Evolutionary conservation across 2,113 vertebrate genomes (phyloP), one percentile per base, ranked within the genome.

Genomic region (Ailurus styani): DNA sequence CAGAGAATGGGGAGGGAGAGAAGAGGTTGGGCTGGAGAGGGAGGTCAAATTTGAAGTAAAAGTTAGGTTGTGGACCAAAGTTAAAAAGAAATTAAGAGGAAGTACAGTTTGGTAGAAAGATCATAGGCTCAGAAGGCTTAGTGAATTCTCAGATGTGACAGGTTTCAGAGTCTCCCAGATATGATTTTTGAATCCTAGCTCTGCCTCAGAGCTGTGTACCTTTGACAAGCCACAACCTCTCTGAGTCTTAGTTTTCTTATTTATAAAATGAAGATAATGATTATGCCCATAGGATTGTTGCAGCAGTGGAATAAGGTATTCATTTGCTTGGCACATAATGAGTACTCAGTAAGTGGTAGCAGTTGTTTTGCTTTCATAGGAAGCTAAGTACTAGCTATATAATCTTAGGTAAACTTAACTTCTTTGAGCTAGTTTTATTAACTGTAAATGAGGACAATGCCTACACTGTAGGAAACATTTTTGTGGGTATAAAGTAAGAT

Each of bases 351-450:
- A 45, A 93, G 87, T 77, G 42, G 27, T 84, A 90, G 75, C 42
- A 83, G 72, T 98, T 91, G 31, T 52, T 96, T 40, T 70, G 27
- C 25, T 93, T 96, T 95, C 77, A 66, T 45, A 57, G 40, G 37
- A 90, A 55, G 14, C 60, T 89, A 18, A 68, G 93, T 83, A 77
- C 54, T 87, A 96, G 31, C 79, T 87, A 29, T 10, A 45, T 31
- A 23, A 54, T 66, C 50, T 90, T 83, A 88, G 81, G 54, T 95
- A 78, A 92, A 60, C 54, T 87, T 93, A n/a, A 90, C 54, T 87
- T 94, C 29, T 84, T 72, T 93, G 34, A 73, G 18, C 47, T 45
- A 68, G 55, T 78, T 89, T 97, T 91, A 37, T 85, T 78, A 86
- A 81, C 75, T 95, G 2, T 87, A 52, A 96, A 45, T 96, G 81